Percentiles rank a stretch among this genome's conserved stretches.
phyloP scores from a whole-genome alignment of 2,888 invertebrate genomes.

The Helicoverpa assulta region DNA sequence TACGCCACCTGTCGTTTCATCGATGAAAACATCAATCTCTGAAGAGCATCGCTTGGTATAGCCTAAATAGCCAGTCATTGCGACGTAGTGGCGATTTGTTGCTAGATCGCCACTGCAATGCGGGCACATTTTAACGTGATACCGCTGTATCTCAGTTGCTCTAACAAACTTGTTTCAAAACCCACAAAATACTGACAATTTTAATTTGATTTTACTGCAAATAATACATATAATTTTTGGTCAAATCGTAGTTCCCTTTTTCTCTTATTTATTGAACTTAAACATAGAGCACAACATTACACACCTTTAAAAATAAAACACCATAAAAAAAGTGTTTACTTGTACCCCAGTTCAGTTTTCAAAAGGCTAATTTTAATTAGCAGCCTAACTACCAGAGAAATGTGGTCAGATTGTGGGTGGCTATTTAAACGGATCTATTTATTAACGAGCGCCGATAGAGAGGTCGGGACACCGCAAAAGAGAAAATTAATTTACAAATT shows the following conservation, averaged over 20 bases:
- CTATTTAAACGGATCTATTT: constrained; percentile 29
- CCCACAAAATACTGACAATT: background rate
- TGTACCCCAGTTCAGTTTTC: too few relatives aligned
- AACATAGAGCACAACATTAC: too few relatives aligned
- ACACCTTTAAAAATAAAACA: too few relatives aligned
- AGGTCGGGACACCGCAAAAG: constrained; percentile 26
- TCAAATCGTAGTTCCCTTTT: too few relatives aligned
- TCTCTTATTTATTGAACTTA: too few relatives aligned
- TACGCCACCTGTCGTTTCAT: background rate
- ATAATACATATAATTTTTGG: too few relatives aligned
- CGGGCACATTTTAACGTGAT: background rate
- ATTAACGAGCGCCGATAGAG: constrained; percentile 38
- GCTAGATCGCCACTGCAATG: background rate
- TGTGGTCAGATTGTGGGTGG: constrained; percentile 33
- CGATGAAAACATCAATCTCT: background rate
- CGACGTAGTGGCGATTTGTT: background rate
- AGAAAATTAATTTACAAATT: constrained; percentile 38
- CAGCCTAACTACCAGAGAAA: constrained; percentile 8
- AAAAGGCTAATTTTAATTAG: constrained; percentile 5
- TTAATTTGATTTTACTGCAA: background rate
- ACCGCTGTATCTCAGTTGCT: background rate
- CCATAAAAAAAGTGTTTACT: too few relatives aligned
- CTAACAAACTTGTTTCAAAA: background rate
- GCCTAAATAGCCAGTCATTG: constrained; percentile 2
- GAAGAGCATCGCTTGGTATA: background rate